A percentile compares a stretch with the other conserved stretches of the same genome.
These are phyloP conservation scores for Blastobasis adustella DNA, from an alignment of 2,888 invertebrate species.

Conservation along the genomic window DNA sequence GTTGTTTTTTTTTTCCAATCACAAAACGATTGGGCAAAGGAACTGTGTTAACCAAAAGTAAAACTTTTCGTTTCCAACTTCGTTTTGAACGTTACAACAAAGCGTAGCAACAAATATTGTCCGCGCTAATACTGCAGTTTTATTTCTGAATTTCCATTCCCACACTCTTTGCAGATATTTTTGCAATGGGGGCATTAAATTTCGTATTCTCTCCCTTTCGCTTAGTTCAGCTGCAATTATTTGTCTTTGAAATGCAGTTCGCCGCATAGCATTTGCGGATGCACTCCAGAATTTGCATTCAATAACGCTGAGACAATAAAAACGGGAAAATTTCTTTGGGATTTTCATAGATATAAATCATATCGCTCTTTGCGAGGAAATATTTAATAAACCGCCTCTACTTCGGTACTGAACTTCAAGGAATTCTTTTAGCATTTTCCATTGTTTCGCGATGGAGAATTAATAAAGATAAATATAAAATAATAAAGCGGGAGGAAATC, in stretches of 20 bases:
- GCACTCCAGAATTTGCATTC: slow-evolving; percentile 34
- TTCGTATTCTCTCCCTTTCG: slow-evolving; percentile 42
- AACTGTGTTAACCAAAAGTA: no score
- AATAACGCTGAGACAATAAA: slow-evolving; percentile 30
- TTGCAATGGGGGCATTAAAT: slow-evolving; percentile 40
- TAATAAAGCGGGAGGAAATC: no score
- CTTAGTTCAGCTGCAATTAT: slow-evolving; percentile 45
- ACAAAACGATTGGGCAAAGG: not conserved
- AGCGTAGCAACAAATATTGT: slow-evolving; percentile 15
- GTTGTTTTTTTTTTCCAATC: not conserved
- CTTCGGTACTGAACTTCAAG: no score
- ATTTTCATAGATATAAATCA: slow-evolving; percentile 1
- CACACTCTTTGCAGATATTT: slow-evolving; percentile 31
- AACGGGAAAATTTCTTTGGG: slow-evolving; percentile 24
- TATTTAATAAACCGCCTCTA: no score
- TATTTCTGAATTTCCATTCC: slow-evolving; percentile 28
- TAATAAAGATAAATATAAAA: no score
- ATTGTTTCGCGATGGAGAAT: no score
- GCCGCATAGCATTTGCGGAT: slow-evolving; percentile 32
- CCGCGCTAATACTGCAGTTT: slow-evolving; percentile 7
- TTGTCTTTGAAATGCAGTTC: slow-evolving; percentile 51
- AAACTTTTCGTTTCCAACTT: no score
- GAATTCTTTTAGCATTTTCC: no score
- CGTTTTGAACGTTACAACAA: not conserved
- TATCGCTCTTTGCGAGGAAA: no score